These are phyloP conservation scores for Andrena fulva DNA, from an alignment of 2,888 invertebrate species.

Conservation along the genomic window DNA sequence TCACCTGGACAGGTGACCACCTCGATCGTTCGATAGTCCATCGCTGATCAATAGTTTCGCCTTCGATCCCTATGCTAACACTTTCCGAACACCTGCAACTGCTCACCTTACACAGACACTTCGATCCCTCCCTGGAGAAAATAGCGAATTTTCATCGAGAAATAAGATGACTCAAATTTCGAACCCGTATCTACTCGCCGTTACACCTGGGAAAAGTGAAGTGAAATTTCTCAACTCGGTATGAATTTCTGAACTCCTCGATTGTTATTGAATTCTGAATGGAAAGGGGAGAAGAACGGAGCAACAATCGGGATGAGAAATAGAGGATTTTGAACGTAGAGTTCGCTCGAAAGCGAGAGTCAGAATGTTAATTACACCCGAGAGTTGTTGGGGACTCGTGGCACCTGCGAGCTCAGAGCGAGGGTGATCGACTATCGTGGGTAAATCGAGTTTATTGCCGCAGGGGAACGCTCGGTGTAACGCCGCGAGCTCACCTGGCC, in stretches of 20 bases:
- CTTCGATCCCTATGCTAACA: background rate
- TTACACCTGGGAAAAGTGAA: background rate
- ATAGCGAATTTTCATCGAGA: background rate
- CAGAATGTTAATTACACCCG: background rate
- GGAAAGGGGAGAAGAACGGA: background rate
- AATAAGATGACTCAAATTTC: background rate
- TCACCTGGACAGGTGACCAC: constrained; percentile 69
- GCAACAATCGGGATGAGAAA: background rate
- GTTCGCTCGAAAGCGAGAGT: background rate
- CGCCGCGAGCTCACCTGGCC: constrained; percentile 56
- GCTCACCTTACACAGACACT: background rate
- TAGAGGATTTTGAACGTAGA: background rate
- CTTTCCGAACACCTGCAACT: background rate
- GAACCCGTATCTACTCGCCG: background rate
- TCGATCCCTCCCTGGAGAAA: background rate
- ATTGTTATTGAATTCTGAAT: background rate
- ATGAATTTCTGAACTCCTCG: background rate
- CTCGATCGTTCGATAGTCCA: constrained; percentile 36
- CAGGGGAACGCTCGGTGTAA: constrained; percentile 46
- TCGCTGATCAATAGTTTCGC: background rate
- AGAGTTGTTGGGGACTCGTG: background rate
- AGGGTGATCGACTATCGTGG: constrained; percentile 38
- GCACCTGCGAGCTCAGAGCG: constrained; percentile 7
- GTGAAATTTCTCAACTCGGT: background rate
- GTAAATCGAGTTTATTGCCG: constrained; percentile 50